phyloP scores from a whole-genome alignment of 2,888 invertebrate species.

The Apodemia hepburni region DNA sequence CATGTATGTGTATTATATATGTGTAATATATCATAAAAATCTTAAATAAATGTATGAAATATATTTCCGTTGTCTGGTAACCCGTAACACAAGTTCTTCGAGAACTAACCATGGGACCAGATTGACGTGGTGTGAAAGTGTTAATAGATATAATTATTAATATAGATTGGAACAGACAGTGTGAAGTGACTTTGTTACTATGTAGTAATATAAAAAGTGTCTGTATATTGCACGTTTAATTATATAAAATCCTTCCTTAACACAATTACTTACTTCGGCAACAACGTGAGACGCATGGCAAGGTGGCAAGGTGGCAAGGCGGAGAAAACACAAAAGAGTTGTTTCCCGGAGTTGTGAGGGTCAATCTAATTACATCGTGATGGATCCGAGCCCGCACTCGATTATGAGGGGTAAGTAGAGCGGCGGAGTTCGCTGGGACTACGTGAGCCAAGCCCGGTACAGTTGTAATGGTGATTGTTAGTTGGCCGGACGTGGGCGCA shows the following conservation, averaged over 20 bases:
- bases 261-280: not conserved
- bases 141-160: no score
- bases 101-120: no score
- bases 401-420: constrained; percentile 18
- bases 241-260: not conserved
- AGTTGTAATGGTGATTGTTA: not conserved
- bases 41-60: no score
- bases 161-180: no score
- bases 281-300: not conserved
- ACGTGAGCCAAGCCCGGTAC: constrained; percentile 2
- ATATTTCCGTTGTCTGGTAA: no score
- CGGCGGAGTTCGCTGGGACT: constrained; percentile 13
- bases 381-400: constrained; percentile 14
- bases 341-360: constrained; percentile 3
- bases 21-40: no score
- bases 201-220: no score
- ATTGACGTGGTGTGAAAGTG: no score
- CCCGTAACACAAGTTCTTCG: no score
- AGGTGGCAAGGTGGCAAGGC: not conserved
- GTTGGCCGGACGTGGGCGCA: not conserved
- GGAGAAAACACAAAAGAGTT: not conserved
- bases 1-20: no score
- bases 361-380: constrained; percentile 22
- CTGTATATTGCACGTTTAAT: not conserved
- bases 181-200: no score